Evolutionary conservation across 2,888 invertebrate genomes (phyloP), one percentile per base, ranked within the genome.

Genomic region (Drosophila histrio): DNA sequence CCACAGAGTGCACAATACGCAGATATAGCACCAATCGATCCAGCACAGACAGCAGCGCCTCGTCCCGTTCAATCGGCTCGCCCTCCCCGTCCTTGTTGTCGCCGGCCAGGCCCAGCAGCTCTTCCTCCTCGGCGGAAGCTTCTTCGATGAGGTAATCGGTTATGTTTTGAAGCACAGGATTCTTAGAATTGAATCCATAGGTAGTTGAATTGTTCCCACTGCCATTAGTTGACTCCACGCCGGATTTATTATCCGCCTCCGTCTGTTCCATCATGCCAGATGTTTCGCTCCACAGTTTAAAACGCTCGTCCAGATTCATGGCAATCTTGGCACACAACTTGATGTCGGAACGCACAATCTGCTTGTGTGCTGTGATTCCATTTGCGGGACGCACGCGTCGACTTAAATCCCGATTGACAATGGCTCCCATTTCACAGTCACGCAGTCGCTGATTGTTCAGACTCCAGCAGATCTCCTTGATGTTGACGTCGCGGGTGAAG

Each of bases 401-500:
- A 86, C 97, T 97, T 71, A 99, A 92, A 92, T 99, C 99, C 15
- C 99, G 94, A 93, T 99, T 99, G 44, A 99, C 97, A 77, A 99
- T 71, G 95, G 95, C 72, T 96, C 93, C 97, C 97, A 90, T 68
- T 91, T 92, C 90, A 72, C 91, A 91, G 62, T 92, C 92, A 2
- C 91, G 85, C 44, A 92, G 72, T 87, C 99, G 94, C 69, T 98
- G 97, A 81, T 97, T 98, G 91, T 99, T 99, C 38, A 99, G 94
- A 90, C 97, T 98, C 99, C 99, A 99, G 92, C 99, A 99, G 77
- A 99, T 99, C 90, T 99, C 99, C 91, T 99, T 99, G 77, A 99
- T 99, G 92, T 99, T 99, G 43, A 99, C 98, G 89, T 97, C 96
- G 17, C 98, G 94, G 76, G 97, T 96, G 92, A 99, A 99, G 0